Base-by-base conservation (phyloP, 2,113 vertebrate species). In the Phasianus colchicus region DNA sequence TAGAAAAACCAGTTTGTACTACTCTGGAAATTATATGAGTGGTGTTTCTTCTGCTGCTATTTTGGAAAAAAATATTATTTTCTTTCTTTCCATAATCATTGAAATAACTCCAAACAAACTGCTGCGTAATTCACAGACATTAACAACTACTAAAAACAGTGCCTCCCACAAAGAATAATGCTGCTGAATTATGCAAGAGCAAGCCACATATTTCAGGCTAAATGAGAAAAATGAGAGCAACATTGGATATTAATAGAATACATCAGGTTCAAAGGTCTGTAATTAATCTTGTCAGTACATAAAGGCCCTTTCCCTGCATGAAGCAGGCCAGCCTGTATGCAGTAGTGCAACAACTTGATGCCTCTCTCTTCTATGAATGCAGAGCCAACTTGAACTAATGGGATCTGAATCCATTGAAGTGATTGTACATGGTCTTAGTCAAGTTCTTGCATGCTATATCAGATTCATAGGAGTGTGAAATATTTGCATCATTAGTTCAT, bases 231-330 rank as follows among this genome's bases (percentile, higher is more conserved):
- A 86, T 86, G 86, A 90, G 93, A 97, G 74, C 47, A 50, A 91
- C 87, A 48, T n/a, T 86, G 77, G 55, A 88, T 92, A 97, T 96
- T 97, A 96, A 96, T 90, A 94, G 97, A 97, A 96, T 70, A 92
- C 48, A 95, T 86, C 82, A 89, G 83, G 92, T 96, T 97, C 91
- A 96, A 89, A 96, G 93, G 95, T 96, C 92, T 97, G 83, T 91
- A 97, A 97, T 97, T 97, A 97, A 97, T 98, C 94, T 97, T 97
- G 93, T 97, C 96, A 97, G 84, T 2, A 10, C 72, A 91, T 52
- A 72, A 67, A 48, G 38, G 20, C 47, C 47, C 48, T 50, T 50
- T 24, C 48, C 48, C 48, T 3, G 12, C 70, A 90, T 55, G 74
- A 67, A 48, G 38, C 78, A 82, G 55, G 47, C 58, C 66, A 96